Base-by-base conservation (phyloP, 1,140 invertebrate species). In the Luehdorfia chinensis region DNA sequence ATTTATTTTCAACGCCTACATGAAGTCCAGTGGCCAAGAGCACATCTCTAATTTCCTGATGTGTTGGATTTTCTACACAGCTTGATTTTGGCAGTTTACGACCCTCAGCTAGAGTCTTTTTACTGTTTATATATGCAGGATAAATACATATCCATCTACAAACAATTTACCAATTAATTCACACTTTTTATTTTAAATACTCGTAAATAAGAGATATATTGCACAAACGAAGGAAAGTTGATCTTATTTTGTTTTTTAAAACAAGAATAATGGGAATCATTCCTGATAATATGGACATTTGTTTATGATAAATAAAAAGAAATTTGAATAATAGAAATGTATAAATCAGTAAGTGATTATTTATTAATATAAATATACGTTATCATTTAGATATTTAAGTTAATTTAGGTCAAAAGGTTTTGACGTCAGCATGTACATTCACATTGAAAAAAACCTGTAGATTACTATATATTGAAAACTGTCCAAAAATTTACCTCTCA, bases 101-200 rank as follows among this genome's bases (percentile, higher is more conserved):
- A 4, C 98, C 98, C 77, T 97, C 92, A 1, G 94, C 93, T 16
- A 94, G 71, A 0, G 95, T 96, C 83, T 96, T 98, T 68, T 96
- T 98, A 55, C 92, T 97, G 70, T 99, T 99, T 12, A 99, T 89
- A 65, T 99, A 99, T 0, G 96, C 93, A 27, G 98, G 98, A 87
- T 99, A 99, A 46, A 99, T 94, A 66, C 96, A 97, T 45, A 98
- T 91, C 97, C 97, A 99, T 67, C 97, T 97, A 71, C 87, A 71
- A 65, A 31, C 23, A 33, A 14, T 7, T 14, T 53, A 25, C 37
- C 4, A 13, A 32, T 27, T 2, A 4, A n/a, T n/a, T n/a, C n/a
- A n/a, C n/a, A n/a, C n/a, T n/a, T n/a, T n/a, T n/a, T n/a, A n/a
- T n/a, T n/a, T n/a, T n/a, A n/a, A n/a, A n/a, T n/a, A n/a, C n/a